Evolutionary conservation across 1,140 invertebrate genomes (phyloP).

Genomic region (Lepidurus couesii): DNA sequence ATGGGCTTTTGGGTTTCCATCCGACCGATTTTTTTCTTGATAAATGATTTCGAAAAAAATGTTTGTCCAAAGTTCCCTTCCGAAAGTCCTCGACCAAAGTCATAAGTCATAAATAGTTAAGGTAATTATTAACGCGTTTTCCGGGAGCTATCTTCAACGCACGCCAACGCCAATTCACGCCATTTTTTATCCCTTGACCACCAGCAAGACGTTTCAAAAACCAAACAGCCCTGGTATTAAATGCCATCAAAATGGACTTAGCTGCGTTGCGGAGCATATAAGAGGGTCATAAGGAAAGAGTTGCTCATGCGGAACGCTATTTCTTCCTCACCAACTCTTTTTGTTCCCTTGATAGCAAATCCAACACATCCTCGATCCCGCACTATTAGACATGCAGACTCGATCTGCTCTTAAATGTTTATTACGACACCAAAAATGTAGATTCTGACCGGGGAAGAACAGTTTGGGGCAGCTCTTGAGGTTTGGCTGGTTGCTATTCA

Average conservation of each 20-base stretch:
- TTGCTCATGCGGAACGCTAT: background rate
- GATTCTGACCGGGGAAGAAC: too few relatives aligned
- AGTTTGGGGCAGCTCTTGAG: too few relatives aligned
- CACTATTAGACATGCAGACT: too few relatives aligned
- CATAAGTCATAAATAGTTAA: background rate
- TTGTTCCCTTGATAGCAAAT: too few relatives aligned
- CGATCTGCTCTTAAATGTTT: too few relatives aligned
- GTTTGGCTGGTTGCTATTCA: too few relatives aligned
- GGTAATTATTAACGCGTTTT: conserved; percentile 16
- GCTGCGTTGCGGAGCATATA: background rate
- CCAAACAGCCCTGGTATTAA: conserved; percentile 9
- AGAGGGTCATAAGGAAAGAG: background rate
- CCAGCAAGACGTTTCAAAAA: background rate
- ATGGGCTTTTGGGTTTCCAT: background rate
- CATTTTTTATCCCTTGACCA: conserved; percentile 11
- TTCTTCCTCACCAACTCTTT: background rate
- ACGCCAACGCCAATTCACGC: conserved; percentile 15
- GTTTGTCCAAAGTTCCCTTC: background rate
- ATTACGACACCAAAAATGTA: too few relatives aligned
- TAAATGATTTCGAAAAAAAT: background rate
- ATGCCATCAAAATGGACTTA: background rate
- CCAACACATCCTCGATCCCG: too few relatives aligned
- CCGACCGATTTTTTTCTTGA: background rate
- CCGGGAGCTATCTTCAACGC: conserved; percentile 20
- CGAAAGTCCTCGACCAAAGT: background rate